A percentile compares a stretch with the other conserved stretches of the same genome.
phyloP scores from a whole-genome alignment of 2,888 invertebrate species.

The Chrysolina americana region DNA sequence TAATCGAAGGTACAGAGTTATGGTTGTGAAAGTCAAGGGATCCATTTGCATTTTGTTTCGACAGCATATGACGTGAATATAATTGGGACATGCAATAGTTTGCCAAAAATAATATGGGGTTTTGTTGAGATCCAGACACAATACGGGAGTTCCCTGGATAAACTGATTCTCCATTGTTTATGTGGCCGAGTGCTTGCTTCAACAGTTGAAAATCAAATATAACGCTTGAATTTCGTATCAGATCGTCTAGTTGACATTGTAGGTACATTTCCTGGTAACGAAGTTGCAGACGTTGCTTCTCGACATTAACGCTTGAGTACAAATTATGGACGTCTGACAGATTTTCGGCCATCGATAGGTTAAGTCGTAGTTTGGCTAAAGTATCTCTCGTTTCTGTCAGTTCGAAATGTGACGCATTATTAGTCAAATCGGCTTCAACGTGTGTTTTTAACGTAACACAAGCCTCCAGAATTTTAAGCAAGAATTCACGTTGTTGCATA shows the following conservation, averaged over 20 bases:
- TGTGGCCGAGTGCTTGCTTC: slow-evolving; percentile 77
- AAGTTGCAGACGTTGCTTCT: slow-evolving; percentile 78
- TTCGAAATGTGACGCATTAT: slow-evolving; percentile 78
- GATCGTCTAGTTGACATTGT: slow-evolving; percentile 80
- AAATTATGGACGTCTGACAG: slow-evolving; percentile 76
- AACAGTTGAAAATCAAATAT: slow-evolving; percentile 79
- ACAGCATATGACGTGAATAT: slow-evolving; percentile 77
- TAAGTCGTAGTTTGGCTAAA: slow-evolving; percentile 75
- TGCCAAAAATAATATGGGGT: slow-evolving; percentile 80
- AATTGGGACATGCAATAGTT: slow-evolving; percentile 85
- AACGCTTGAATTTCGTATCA: slow-evolving; percentile 76
- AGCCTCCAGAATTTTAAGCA: slow-evolving; percentile 81
- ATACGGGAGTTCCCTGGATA: slow-evolving; percentile 61
- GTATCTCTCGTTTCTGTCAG: slow-evolving; percentile 78
- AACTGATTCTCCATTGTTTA: slow-evolving; percentile 73
- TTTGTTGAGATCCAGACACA: slow-evolving; percentile 70
- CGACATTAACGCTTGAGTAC: slow-evolving; percentile 75
- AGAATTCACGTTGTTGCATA: slow-evolving; percentile 80
- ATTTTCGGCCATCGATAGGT: slow-evolving; percentile 74
- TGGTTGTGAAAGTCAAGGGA: slow-evolving; percentile 68
- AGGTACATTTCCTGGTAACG: slow-evolving; percentile 81
- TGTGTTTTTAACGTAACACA: slow-evolving; percentile 82
- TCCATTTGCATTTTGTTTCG: slow-evolving; percentile 73
- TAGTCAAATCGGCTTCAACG: slow-evolving; percentile 82
- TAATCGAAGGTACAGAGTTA: slow-evolving; percentile 65